Evolutionary conservation across 2,888 invertebrate species (phyloP).

Genomic region (Diadegma fenestrale): DNA sequence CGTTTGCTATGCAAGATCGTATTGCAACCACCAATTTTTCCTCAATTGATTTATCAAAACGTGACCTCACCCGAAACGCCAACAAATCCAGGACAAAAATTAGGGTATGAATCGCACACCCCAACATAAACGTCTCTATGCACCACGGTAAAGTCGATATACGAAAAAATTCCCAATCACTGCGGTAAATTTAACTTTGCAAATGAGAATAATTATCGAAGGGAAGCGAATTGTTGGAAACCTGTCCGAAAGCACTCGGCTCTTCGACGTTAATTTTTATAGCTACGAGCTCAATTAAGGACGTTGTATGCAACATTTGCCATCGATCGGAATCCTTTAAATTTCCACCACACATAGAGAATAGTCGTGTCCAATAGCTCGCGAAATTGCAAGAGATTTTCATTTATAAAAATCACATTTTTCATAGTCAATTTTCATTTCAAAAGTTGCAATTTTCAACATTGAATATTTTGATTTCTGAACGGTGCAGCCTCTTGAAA

Average conservation of each 20-base stretch:
- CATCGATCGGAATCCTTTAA: too few relatives aligned
- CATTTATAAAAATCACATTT: too few relatives aligned
- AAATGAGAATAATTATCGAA: background rate
- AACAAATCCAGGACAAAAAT: slow-evolving; percentile 11
- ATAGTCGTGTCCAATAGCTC: too few relatives aligned
- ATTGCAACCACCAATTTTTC: slow-evolving; percentile 53
- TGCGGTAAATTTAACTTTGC: background rate
- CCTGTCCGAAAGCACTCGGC: background rate
- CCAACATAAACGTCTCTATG: slow-evolving; percentile 2
- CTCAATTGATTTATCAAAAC: slow-evolving; percentile 68
- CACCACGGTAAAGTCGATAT: slow-evolving; percentile 2
- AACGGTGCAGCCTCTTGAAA: too few relatives aligned
- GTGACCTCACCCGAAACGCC: slow-evolving; percentile 49
- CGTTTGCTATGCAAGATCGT: slow-evolving; percentile 35
- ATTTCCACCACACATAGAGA: too few relatives aligned
- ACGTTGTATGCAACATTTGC: too few relatives aligned
- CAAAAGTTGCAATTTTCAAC: too few relatives aligned
- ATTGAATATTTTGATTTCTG: too few relatives aligned
- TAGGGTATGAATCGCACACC: background rate
- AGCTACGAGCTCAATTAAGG: background rate
- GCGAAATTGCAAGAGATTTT: too few relatives aligned
- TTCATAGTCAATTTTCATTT: too few relatives aligned
- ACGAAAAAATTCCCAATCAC: background rate
- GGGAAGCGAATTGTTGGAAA: background rate
- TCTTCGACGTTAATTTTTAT: background rate